A percentile compares a stretch with the other conserved stretches of the same genome.
Evolutionary conservation across 1,140 invertebrate species (phyloP).

Genomic region (Pseudomyrmex gracilis): DNA sequence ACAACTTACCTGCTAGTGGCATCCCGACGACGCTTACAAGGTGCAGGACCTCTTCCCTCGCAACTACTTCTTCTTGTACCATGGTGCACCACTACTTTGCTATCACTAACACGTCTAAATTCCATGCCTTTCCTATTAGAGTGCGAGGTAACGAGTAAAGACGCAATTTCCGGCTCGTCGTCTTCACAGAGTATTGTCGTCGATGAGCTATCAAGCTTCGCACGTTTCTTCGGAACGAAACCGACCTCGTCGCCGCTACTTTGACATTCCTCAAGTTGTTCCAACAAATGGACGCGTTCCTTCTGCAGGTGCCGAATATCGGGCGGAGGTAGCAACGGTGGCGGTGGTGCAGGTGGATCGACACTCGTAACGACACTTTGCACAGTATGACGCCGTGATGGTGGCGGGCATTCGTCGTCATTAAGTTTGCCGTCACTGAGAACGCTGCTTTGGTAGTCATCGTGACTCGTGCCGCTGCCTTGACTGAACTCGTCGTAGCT

Average conservation of each 20-base stretch:
- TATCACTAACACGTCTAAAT: slow-evolving; percentile 85
- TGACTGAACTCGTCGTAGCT: slow-evolving; percentile 89
- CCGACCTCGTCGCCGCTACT: slow-evolving; percentile 90
- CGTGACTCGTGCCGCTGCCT: slow-evolving; percentile 88
- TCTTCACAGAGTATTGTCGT: slow-evolving; percentile 84
- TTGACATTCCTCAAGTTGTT: slow-evolving; percentile 90
- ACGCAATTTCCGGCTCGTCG: slow-evolving; percentile 84
- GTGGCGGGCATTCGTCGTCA: slow-evolving; percentile 77
- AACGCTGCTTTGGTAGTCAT: slow-evolving; percentile 85
- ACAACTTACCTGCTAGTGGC: slow-evolving; percentile 78
- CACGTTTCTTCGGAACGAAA: slow-evolving; percentile 88
- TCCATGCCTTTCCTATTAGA: slow-evolving; percentile 86
- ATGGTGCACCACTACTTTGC: slow-evolving; percentile 84
- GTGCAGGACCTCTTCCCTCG: slow-evolving; percentile 83
- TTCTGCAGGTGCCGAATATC: slow-evolving; percentile 90
- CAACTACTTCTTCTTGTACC: slow-evolving; percentile 84
- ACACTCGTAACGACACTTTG: slow-evolving; percentile 81
- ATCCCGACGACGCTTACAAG: slow-evolving; percentile 83
- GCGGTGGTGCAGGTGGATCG: slow-evolving; percentile 77
- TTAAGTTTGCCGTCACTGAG: slow-evolving; percentile 80
- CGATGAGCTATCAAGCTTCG: slow-evolving; percentile 86
- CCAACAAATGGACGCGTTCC: slow-evolving; percentile 89
- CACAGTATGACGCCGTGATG: slow-evolving; percentile 79
- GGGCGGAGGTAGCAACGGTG: slow-evolving; percentile 83
- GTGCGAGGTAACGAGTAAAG: slow-evolving; percentile 83